Base-by-base conservation (phyloP, 2,797 vertebrate species). In the Danio kyathit region DNA sequence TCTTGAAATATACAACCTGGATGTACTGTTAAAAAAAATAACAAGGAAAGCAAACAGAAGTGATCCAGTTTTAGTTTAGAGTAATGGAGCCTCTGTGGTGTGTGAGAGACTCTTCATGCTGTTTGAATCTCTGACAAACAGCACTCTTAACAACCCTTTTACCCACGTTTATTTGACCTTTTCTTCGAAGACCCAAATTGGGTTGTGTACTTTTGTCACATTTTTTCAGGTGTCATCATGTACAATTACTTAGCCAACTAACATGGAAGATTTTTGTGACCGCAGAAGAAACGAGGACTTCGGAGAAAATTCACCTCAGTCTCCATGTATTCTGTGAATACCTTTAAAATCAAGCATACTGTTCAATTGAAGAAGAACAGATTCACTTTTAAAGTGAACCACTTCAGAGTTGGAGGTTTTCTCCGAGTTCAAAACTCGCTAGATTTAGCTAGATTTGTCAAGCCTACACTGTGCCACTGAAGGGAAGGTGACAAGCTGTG, bases 381-480 rank as follows among this genome's bases (percentile, higher is more conserved):
- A 86, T 88, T 80, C 76, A 74, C 73, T 80, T 84, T 80, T 73
- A 73, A 63, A 85, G 84, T 90, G 82, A 90, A 82, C 86, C 70
- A 67, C 48, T 74, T 76, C 19, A 41, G 59, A 77, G 48, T 65
- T 75, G 71, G 57, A 61, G 40, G 64, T 82, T 59, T 73, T 80
- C 75, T 82, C 61, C 43, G 71, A 79, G 84, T 69, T 90, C 86
- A 87, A 89, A 89, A 91, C 90, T 93, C 92, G 91, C 90, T 87
- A 90, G 92, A 92, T 75, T 71, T 54, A 72, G 52, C 87, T 91
- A 94, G 94, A 95, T 93, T 89, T 95, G 94, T 94, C 93, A 92
- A 96, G 96, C 94, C 92, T 94, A 96, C 97, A 98, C 96, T 97
- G 96, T 97, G 96, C 95, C 95, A 89, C 60, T 76, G 94, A 93